Percentiles rank a stretch among this genome's conserved stretches.
phyloP scores from a whole-genome alignment of 2,797 vertebrate species.

The Syngnathus acus region DNA sequence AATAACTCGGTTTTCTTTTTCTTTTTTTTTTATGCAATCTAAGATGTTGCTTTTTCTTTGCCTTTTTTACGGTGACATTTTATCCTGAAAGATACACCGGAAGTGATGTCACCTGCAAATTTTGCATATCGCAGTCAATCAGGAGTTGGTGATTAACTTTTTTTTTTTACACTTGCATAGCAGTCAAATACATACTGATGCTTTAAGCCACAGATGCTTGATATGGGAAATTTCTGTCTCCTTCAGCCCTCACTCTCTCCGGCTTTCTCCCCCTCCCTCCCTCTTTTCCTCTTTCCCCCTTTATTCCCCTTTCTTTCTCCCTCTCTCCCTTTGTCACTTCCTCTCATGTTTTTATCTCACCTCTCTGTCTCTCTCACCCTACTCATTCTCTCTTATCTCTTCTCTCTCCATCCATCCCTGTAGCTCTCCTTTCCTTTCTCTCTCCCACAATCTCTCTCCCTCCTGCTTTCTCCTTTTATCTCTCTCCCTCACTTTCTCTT shows the following conservation, averaged over 20 bases:
- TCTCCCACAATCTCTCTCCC: not conserved
- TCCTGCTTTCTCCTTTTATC: not conserved
- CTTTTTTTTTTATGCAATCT: not conserved
- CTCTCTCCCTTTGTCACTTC: not conserved
- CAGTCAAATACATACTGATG: no score
- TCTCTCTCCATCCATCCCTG: no score
- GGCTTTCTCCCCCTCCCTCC: no score
- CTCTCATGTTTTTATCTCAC: not conserved
- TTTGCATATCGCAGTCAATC: not conserved
- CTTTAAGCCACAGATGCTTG: no score
- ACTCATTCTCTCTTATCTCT: no score
- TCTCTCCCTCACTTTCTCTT: not conserved
- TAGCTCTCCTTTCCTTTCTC: not conserved
- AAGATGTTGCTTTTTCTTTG: not conserved
- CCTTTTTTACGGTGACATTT: no score
- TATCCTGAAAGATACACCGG: not conserved
- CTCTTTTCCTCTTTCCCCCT: no score
- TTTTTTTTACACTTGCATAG: no score
- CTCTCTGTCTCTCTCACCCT: no score
- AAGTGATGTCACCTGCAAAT: not conserved
- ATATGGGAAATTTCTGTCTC: not conserved
- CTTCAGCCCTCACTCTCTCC: not conserved
- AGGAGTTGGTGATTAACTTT: not conserved
- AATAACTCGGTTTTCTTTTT: no score
- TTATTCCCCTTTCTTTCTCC: no score